A percentile compares a stretch with the other conserved stretches of the same genome.
These are phyloP conservation scores for Lacerta bilineata DNA, from an alignment of 2,797 vertebrate species.

Conservation along the genomic window DNA sequence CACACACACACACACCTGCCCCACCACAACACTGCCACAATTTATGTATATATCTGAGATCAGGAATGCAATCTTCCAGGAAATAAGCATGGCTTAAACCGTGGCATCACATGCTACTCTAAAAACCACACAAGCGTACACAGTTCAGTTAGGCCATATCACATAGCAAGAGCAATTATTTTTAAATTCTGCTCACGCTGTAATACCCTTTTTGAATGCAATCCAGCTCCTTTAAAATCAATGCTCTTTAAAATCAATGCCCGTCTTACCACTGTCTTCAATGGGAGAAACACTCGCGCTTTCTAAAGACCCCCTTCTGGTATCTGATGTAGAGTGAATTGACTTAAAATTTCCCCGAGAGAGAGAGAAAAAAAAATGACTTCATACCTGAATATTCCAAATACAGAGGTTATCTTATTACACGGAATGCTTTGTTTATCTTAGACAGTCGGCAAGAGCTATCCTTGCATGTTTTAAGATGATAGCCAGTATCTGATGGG, in stretches of 20 bases:
- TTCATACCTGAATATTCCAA: not conserved
- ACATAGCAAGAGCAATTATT: not conserved
- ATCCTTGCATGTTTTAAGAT: not conserved
- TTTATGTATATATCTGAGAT: not conserved
- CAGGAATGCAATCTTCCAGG: not conserved
- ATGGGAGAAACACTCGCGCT: not conserved
- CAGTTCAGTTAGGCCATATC: not conserved
- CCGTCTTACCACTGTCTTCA: constrained; percentile 4
- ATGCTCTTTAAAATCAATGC: constrained; percentile 34
- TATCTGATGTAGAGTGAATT: not conserved
- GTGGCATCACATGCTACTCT: not conserved
- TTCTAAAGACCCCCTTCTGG: not conserved
- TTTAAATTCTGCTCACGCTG: not conserved
- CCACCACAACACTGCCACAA: not conserved
- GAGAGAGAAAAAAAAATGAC: not conserved
- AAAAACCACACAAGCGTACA: not conserved
- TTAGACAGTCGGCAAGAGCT: not conserved
- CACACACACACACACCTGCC: too few species aligned
- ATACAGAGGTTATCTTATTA: not conserved
- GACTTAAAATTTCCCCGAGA: constrained; percentile 16
- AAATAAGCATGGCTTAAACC: not conserved
- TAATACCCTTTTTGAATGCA: not conserved
- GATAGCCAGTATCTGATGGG: not conserved
- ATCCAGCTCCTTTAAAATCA: constrained; percentile 21
- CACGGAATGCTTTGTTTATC: constrained; percentile 16